A percentile compares a stretch with the other conserved stretches of the same genome.
Evolutionary conservation across 1,140 invertebrate species (phyloP).

Genomic region (Atta cephalotes): DNA sequence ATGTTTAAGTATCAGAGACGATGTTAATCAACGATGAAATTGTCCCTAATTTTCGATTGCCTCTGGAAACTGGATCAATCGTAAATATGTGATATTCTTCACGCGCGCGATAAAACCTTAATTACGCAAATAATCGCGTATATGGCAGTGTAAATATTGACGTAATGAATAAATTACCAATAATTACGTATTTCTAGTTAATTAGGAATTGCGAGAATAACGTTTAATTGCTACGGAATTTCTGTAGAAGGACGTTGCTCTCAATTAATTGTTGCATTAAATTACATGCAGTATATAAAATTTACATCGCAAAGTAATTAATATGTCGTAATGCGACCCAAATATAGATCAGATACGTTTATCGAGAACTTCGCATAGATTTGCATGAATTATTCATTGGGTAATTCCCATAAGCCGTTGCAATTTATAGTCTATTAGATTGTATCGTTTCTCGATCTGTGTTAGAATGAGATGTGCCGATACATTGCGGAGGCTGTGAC

Average conservation of each 20-base stretch:
- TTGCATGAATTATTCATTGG: conserved; percentile 39
- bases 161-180: conserved; percentile 22
- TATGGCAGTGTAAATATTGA: neutral
- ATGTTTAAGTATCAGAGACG: neutral
- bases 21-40: neutral
- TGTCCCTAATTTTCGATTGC: conserved; percentile 1
- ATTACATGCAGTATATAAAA: neutral
- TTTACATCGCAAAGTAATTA: neutral
- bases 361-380: conserved; percentile 32
- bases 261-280: conserved; percentile 15
- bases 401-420: neutral
- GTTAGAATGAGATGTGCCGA: neutral
- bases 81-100: neutral
- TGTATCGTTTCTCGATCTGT: conserved; percentile 9
- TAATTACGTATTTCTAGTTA: conserved; percentile 3
- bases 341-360: conserved; percentile 11
- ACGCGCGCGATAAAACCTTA: neutral
- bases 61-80: neutral
- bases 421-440: conserved; percentile 10
- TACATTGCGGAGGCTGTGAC: neutral
- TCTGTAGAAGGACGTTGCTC: neutral
- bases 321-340: neutral
- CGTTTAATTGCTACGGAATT: neutral
- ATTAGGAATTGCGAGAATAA: conserved; percentile 5
- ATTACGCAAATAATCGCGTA: too few species aligned